Evolutionary conservation across 2,888 invertebrate species (phyloP), one percentile per base, ranked within the genome.

Genomic region (Drosophila flavopinicola): DNA sequence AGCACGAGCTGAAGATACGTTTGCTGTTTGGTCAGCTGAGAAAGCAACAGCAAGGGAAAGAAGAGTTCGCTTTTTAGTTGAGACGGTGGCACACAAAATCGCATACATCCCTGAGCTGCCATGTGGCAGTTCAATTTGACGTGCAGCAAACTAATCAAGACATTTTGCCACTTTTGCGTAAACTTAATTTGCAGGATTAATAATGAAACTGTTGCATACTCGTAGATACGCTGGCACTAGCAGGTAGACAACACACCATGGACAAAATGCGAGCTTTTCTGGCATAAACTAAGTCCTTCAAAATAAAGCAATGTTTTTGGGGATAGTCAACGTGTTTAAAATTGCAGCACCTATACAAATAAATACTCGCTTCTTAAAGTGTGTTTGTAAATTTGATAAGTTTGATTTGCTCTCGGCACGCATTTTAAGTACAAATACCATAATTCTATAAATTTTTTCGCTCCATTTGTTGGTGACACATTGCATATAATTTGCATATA

Each of bases 191-290:
- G 38, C 57, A 15, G 48, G 42, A 59, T 38, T 66, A 60, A 61
- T 60, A 68, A 72, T 60, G 58, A 84, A 72, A 65, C 64, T 79
- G 69, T 68, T 75, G 71, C 77, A 64, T 63, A 67, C 79, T 58
- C 79, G 53, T 47, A 30, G 30, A 56, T 49, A 35, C 23, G 17
- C 13, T 13, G 20, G 44, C 27, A 25, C 13, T 3, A 30, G 11
- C 32, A 17, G 45, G n/a, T n/a, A n/a, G n/a, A n/a, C n/a, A n/a
- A n/a, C n/a, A n/a, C 30, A 37, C 52, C 52, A 37, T 38, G 33
- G 30, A 33, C 44, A 35, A 49, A 51, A 11, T 1, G 0, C 3
- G 3, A 41, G 2, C 10, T 25, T 25, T 15, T 25, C 1, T 10
- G 20, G 20, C 20, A 20, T 20, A 20, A 20, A 20, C 4, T 3